phyloP scores from a whole-genome alignment of 2,113 vertebrate genomes.

The Laticauda colubrina region DNA sequence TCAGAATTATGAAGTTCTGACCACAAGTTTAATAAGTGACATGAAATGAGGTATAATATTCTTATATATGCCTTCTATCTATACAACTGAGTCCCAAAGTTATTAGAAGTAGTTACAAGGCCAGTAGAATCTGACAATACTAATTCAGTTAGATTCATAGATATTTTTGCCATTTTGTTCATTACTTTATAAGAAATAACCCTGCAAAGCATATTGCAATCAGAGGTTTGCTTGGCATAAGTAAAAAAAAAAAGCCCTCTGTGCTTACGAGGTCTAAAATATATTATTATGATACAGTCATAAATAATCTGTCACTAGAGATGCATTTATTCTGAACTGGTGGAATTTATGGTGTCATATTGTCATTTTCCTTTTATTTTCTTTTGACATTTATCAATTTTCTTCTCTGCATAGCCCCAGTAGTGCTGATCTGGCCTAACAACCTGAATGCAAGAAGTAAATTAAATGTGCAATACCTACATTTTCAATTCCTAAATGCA shows the following conservation, averaged over 20 bases:
- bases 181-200: not conserved
- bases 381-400: constrained; percentile 46
- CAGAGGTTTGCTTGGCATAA: not conserved
- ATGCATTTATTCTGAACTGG: constrained; percentile 43
- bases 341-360: constrained; percentile 33
- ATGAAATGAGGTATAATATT: not conserved
- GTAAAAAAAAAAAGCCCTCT: constrained; percentile 25
- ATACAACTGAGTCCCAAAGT: not conserved
- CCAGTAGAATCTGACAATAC: not conserved
- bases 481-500: not conserved
- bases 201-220: not conserved
- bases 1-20: not conserved
- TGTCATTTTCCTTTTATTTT: constrained; percentile 37
- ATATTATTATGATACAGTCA: constrained; percentile 18
- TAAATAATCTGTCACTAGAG: constrained; percentile 51
- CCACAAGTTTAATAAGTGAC: not conserved
- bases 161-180: not conserved
- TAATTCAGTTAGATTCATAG: not conserved
- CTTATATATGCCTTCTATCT: not conserved
- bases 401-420: not conserved
- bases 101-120: not conserved
- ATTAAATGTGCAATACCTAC: not conserved
- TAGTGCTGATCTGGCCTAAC: constrained; percentile 18
- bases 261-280: constrained; percentile 33
- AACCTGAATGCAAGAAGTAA: constrained; percentile 1